Conservation (phyloP, 2,113 vertebrate genomes). For the Fukomys damarensis region DNA sequence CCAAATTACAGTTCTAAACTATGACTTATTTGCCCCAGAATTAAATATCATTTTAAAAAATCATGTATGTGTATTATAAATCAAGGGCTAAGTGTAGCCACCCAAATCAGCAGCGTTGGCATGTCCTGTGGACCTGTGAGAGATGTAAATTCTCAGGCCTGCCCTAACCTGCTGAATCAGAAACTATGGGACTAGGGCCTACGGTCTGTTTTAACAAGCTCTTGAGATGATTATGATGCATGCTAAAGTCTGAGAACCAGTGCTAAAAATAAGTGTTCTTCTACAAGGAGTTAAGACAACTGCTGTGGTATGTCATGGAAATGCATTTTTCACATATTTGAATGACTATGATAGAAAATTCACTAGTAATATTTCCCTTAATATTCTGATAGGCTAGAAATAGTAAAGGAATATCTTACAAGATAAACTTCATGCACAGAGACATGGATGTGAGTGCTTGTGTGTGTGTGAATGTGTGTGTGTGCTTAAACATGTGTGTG, state of each 20-base stretch:
- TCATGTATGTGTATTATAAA: neutral
- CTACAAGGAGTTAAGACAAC: slow-evolving; percentile 15
- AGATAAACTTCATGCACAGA: neutral
- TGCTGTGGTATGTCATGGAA: neutral
- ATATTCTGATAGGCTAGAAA: neutral
- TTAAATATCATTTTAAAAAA: slow-evolving; percentile 45
- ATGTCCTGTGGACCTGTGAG: neutral
- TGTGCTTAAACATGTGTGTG: neutral
- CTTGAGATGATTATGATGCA: neutral
- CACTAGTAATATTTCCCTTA: neutral
- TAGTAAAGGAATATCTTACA: neutral
- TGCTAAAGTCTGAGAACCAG: neutral
- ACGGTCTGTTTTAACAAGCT: neutral
- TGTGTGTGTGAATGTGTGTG: neutral
- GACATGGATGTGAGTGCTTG: rapidly evolving
- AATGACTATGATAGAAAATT: slow-evolving; percentile 16
- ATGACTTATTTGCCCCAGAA: neutral
- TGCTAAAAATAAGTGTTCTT: neutral
- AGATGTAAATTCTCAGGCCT: neutral
- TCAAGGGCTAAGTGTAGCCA: neutral
- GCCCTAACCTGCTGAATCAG: neutral
- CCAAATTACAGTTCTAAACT: neutral
- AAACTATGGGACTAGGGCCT: neutral
- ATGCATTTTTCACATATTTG: neutral
- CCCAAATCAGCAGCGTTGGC: neutral